Percentiles rank a stretch among this genome's conserved stretches.
These are phyloP conservation scores for Portevinia maculata DNA, from an alignment of 2,888 invertebrate species.

Conservation along the genomic window DNA sequence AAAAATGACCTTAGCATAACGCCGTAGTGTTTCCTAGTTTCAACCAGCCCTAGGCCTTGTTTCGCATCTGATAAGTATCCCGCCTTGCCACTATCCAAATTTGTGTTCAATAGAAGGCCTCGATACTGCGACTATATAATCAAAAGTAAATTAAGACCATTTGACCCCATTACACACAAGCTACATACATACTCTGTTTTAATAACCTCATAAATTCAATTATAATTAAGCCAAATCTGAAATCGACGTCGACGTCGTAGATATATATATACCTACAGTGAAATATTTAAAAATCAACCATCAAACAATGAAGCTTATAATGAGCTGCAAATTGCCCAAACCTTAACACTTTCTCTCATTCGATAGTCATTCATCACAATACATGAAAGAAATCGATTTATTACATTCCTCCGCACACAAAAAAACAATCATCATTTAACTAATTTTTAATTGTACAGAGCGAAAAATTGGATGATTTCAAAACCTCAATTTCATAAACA, in stretches of 20 bases:
- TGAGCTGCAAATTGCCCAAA: constrained; percentile 9
- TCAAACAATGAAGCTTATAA: constrained; percentile 13
- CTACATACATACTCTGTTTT: too few relatives aligned
- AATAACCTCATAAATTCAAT: too few relatives aligned
- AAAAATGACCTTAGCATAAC: too few relatives aligned
- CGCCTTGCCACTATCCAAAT: too few relatives aligned
- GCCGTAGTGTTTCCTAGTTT: too few relatives aligned
- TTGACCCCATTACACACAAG: too few relatives aligned
- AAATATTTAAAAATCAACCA: constrained; percentile 7
- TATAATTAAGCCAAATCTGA: too few relatives aligned
- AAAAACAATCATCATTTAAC: constrained; percentile 18
- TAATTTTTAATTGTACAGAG: constrained; percentile 28
- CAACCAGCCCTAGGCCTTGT: too few relatives aligned
- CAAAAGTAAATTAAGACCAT: too few relatives aligned
- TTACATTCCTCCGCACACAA: constrained; percentile 1
- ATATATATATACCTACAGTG: constrained; percentile 1
- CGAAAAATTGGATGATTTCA: constrained; percentile 19
- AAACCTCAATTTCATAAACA: constrained; percentile 39
- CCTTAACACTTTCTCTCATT: constrained; percentile 1
- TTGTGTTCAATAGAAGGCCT: too few relatives aligned
- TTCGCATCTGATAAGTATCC: too few relatives aligned
- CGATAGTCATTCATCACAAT: background rate
- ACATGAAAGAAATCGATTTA: background rate
- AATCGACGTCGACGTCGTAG: background rate
- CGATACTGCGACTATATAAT: too few relatives aligned